A percentile compares a stretch with the other conserved stretches of the same genome.
phyloP scores from a whole-genome alignment of 2,113 vertebrate species.

The Bos indicus region DNA sequence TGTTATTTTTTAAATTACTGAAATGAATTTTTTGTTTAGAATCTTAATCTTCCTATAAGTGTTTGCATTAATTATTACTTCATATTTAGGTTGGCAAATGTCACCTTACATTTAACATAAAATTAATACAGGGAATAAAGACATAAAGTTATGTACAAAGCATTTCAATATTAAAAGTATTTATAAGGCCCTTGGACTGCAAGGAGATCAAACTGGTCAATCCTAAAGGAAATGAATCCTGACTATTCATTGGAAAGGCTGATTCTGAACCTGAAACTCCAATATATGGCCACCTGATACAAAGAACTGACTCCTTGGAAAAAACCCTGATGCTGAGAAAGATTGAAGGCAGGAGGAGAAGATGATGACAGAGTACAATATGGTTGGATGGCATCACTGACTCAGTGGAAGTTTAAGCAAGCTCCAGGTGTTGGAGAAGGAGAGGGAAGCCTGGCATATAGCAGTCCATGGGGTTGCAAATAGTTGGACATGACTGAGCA shows the following conservation, averaged over 20 bases:
- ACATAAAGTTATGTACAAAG: background rate
- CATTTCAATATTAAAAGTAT: background rate
- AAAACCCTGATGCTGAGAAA: background rate
- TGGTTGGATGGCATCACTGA: background rate
- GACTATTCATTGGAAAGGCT: background rate
- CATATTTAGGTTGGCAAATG: background rate
- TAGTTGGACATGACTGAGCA: background rate
- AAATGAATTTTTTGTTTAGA: background rate
- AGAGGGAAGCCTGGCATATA: background rate
- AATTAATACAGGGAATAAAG: background rate
- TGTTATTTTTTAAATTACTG: background rate
- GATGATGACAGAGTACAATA: background rate
- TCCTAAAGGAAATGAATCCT: background rate
- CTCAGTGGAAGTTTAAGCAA: background rate
- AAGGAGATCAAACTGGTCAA: background rate
- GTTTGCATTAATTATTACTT: background rate
- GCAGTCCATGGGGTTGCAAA: background rate
- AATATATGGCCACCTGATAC: background rate
- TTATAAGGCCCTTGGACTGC: fast-evolving
- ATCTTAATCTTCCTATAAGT: background rate
- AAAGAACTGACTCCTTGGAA: background rate
- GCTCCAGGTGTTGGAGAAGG: background rate
- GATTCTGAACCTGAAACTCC: background rate
- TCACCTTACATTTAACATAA: background rate
- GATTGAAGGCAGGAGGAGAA: background rate